phyloP scores from a whole-genome alignment of 2,113 vertebrate species.

The Myiopsitta monachus region DNA sequence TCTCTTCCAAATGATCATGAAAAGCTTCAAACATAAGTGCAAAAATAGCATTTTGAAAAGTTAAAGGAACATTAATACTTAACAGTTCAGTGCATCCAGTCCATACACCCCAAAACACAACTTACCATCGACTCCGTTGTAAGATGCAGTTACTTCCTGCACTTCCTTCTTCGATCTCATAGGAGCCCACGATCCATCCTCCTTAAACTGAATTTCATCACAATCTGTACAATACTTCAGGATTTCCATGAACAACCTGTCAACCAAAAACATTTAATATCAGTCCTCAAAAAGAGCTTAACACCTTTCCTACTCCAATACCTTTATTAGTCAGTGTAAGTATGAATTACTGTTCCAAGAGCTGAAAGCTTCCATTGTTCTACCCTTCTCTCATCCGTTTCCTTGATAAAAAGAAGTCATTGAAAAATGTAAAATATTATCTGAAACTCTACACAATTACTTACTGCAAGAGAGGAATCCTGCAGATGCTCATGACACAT shows the following conservation, averaged over 20 bases:
- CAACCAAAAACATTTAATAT: not conserved
- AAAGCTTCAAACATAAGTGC: not conserved
- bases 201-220: constrained; percentile 98
- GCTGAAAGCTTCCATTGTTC: not conserved
- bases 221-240: constrained; percentile 95
- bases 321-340: not conserved
- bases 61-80: not conserved
- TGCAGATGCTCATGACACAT: not conserved
- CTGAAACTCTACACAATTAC: not conserved
- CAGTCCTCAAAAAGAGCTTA: not conserved
- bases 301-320: not conserved
- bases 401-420: not conserved
- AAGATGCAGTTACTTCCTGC: constrained; percentile 89
- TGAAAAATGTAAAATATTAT: not conserved
- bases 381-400: not conserved
- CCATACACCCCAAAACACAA: not conserved
- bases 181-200: constrained; percentile 96
- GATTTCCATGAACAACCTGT: constrained; percentile 97
- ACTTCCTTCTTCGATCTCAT: constrained; percentile 97
- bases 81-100: rapidly evolving
- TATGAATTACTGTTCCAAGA: not conserved
- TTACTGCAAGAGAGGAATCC: not conserved
- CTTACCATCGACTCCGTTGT: constrained; percentile 91
- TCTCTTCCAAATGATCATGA: too few relatives aligned
- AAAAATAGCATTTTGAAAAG: not conserved